Evolutionary conservation across 2,888 invertebrate species (phyloP).

Genomic region (Ophion ellenae): DNA sequence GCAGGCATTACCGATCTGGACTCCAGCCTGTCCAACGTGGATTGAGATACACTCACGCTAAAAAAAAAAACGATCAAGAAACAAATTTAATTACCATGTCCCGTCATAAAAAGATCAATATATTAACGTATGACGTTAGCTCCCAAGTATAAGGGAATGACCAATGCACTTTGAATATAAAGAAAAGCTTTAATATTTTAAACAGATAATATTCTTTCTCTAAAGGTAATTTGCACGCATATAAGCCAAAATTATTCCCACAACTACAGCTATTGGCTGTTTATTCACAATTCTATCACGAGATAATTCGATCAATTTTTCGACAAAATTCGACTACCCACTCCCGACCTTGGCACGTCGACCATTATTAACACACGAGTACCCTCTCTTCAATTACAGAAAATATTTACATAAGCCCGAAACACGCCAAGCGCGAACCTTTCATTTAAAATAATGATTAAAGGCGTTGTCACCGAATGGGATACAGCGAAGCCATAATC

Average conservation of each 20-base stretch:
- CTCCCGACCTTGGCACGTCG: too few species aligned
- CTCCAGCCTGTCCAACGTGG: slow-evolving; percentile 93
- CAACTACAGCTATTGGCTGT: neutral
- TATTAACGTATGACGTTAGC: too few species aligned
- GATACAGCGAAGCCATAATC: slow-evolving; percentile 26
- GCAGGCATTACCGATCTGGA: slow-evolving; percentile 93
- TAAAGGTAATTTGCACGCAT: too few species aligned
- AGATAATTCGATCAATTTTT: neutral
- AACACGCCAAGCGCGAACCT: neutral
- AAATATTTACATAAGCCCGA: too few species aligned
- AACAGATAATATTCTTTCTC: too few species aligned
- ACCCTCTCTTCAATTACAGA: neutral
- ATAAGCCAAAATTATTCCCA: too few species aligned
- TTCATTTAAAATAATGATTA: slow-evolving; percentile 14
- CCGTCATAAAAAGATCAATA: too few species aligned
- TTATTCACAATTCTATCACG: neutral
- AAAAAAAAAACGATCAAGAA: slow-evolving; percentile 72
- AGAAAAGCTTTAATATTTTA: too few species aligned
- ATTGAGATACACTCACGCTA: slow-evolving; percentile 94
- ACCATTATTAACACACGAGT: too few species aligned
- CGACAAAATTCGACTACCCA: neutral
- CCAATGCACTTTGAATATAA: too few species aligned
- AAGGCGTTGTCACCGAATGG: slow-evolving; percentile 1
- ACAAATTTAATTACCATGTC: neutral
- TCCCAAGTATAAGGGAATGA: too few species aligned